phyloP scores from a whole-genome alignment of 30 jellyfish, hydroid and myxozoan species.

The Aurelia sp. region DNA sequence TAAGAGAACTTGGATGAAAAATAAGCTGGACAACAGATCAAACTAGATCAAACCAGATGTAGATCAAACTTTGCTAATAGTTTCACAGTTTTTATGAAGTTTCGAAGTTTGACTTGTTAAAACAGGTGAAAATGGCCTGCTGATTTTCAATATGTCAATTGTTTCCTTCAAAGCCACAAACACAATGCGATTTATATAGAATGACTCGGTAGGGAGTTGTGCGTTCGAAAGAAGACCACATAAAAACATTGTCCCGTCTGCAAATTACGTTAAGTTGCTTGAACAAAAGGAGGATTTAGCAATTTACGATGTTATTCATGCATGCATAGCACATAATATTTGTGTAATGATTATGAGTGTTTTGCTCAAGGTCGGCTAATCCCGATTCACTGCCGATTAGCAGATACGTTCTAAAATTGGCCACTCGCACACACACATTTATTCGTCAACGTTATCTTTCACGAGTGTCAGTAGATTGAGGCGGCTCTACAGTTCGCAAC shows the following conservation, averaged over 20 bases:
- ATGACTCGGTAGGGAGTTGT: constrained; percentile 68
- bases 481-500: not conserved
- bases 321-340: constrained; percentile 78
- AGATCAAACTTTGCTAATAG: not conserved
- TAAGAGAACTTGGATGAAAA: not conserved
- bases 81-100: constrained; percentile 20
- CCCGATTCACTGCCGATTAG: constrained; percentile 48
- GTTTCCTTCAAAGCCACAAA: constrained; percentile 61
- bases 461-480: not conserved
- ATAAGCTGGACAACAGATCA: constrained; percentile 6
- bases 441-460: constrained; percentile 15
- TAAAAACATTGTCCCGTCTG: constrained; percentile 68
- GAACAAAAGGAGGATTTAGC: constrained; percentile 60
- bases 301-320: constrained; percentile 67
- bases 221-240: constrained; percentile 60
- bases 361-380: constrained; percentile 77
- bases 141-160: constrained; percentile 53
- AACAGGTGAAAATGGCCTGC: constrained; percentile 80
- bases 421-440: constrained; percentile 39
- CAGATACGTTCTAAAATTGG: constrained; percentile 68
- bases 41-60: not conserved
- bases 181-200: constrained; percentile 54
- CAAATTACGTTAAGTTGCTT: constrained; percentile 73
- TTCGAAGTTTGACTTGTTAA: constrained; percentile 17
- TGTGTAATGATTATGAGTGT: constrained; percentile 76